Conservation (phyloP, 2,797 vertebrate genomes). For the Bovichtus diacanthus region DNA sequence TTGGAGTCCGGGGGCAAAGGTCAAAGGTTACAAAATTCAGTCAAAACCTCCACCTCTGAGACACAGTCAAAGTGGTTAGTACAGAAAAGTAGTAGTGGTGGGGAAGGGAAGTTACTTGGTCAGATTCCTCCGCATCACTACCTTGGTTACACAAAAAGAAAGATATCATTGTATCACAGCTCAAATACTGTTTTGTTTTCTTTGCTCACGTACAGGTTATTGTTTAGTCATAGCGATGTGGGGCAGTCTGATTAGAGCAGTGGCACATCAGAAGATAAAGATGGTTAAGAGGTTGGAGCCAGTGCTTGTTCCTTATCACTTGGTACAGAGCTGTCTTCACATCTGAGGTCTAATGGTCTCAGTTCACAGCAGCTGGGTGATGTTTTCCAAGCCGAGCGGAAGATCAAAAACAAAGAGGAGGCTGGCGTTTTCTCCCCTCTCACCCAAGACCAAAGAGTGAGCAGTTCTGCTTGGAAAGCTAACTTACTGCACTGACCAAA, state of each 20-base stretch:
- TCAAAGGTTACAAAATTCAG: conserved; percentile 82
- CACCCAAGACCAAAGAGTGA: conserved; percentile 40
- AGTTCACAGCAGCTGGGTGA: conserved; percentile 61
- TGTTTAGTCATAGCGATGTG: conserved; percentile 39
- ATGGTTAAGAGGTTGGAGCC: conserved; percentile 41
- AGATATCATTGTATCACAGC: conserved; percentile 53
- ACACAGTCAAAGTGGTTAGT: conserved; percentile 84
- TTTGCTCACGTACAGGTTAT: conserved; percentile 40
- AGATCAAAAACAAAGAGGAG: conserved; percentile 40
- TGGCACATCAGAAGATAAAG: conserved; percentile 46
- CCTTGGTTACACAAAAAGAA: conserved; percentile 54
- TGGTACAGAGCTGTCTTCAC: conserved; percentile 45
- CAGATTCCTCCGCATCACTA: conserved; percentile 40
- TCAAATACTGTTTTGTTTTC: conserved; percentile 45
- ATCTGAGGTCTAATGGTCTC: conserved; percentile 58
- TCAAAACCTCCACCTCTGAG: conserved; percentile 81
- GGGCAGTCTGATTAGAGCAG: conserved; percentile 44
- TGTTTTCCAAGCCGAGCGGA: conserved; percentile 39
- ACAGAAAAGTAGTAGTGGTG: conserved; percentile 49
- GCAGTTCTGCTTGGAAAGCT: conserved; percentile 50
- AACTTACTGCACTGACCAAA: conserved; percentile 52
- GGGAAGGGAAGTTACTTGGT: conserved; percentile 29
- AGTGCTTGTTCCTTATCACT: conserved; percentile 58
- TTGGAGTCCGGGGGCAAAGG: conserved; percentile 63
- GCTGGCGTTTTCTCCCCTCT: conserved; percentile 24